Percentiles rank a stretch among this genome's conserved stretches.
Evolutionary conservation across 2,797 vertebrate genomes (phyloP).

Genomic region (Philypnodon macrostomus): DNA sequence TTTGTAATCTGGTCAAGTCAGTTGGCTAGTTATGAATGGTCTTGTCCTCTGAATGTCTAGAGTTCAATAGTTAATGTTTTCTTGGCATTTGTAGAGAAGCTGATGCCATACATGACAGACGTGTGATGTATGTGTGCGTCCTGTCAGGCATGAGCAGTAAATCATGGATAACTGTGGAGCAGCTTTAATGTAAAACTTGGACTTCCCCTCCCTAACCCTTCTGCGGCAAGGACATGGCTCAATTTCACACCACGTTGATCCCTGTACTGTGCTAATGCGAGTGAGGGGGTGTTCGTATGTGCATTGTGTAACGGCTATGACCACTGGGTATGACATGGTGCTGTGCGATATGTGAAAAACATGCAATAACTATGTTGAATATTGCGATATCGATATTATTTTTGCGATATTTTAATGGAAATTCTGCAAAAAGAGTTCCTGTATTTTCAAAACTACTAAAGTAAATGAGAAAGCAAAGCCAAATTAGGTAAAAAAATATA

Average conservation of each 20-base stretch:
- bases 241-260: slow-evolving; percentile 12
- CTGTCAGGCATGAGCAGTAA: slow-evolving; percentile 38
- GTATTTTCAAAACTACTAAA: too few relatives aligned
- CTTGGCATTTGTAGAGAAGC: slow-evolving; percentile 16
- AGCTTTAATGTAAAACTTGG: slow-evolving; percentile 36
- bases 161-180: slow-evolving; percentile 35
- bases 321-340: slow-evolving; percentile 35
- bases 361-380: too few relatives aligned
- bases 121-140: slow-evolving; percentile 12
- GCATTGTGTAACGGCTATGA: slow-evolving; percentile 31
- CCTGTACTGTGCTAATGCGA: slow-evolving; percentile 13
- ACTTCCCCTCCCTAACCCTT: slow-evolving; percentile 60
- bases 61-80: slow-evolving; percentile 10
- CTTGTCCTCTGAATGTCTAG: slow-evolving; percentile 2
- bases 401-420: too few relatives aligned
- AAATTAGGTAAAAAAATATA: too few relatives aligned
- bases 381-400: too few relatives aligned
- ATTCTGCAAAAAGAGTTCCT: too few relatives aligned
- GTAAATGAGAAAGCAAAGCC: too few relatives aligned
- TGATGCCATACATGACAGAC: slow-evolving; percentile 1
- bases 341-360: slow-evolving; percentile 41
- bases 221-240: slow-evolving; percentile 10
- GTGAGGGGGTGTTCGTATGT: slow-evolving; percentile 25
- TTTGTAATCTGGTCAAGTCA: too few relatives aligned
- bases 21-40: too few relatives aligned